phyloP scores from a whole-genome alignment of 2,797 vertebrate species.

The Rhynchotus rufescens region DNA sequence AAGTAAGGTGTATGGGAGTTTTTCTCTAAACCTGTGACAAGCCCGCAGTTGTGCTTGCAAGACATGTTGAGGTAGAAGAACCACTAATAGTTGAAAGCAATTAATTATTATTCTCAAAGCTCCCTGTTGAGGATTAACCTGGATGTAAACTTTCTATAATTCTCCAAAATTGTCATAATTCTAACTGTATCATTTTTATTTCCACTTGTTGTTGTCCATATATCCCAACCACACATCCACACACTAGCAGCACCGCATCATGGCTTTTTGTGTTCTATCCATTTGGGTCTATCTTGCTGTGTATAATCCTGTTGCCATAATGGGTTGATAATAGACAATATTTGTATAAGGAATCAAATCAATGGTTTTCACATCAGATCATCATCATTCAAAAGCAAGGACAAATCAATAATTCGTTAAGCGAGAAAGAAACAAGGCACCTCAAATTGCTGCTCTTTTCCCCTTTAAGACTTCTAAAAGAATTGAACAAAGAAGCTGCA shows the following conservation, averaged over 20 bases:
- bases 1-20: neutral
- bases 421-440: neutral
- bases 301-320: constrained; percentile 1
- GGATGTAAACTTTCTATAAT: neutral
- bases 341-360: constrained; percentile 37
- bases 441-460: constrained; percentile 1
- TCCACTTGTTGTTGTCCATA: neutral
- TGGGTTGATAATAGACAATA: constrained; percentile 8
- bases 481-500: neutral
- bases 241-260: neutral
- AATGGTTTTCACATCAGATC: constrained; percentile 28
- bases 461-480: neutral
- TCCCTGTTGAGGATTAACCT: neutral
- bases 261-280: neutral
- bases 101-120: constrained; percentile 10
- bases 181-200: neutral
- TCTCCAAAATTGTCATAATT: neutral
- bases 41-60: neutral
- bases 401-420: constrained; percentile 63
- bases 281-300: neutral
- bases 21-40: neutral
- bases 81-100: neutral
- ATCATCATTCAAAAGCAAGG: neutral
- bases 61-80: neutral
- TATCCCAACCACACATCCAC: neutral